Conservation (phyloP, 2,113 vertebrate genomes). For the Xiphorhynchus elegans region DNA sequence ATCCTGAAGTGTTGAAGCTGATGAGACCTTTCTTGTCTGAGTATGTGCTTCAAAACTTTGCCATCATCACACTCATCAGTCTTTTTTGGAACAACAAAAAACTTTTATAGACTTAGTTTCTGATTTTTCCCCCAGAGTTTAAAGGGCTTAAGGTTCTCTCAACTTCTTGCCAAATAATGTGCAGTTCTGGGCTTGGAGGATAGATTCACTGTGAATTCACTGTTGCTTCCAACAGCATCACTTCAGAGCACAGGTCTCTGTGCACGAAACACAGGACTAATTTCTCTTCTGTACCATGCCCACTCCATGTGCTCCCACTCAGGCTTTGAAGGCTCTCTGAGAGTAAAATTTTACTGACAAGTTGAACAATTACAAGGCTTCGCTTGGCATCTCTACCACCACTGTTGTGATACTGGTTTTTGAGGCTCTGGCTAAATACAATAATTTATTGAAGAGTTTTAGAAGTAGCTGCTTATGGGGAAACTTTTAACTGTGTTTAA, state of each 20-base stretch:
- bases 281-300: neutral
- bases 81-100: neutral
- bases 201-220: neutral
- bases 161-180: neutral
- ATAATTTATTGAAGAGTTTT: neutral
- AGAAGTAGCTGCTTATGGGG: neutral
- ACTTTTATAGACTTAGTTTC: neutral
- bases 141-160: neutral
- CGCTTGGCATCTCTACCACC: neutral
- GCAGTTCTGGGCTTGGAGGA: neutral
- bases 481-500: neutral
- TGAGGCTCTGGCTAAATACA: neutral
- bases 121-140: neutral
- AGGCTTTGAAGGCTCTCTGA: neutral
- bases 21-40: neutral
- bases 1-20: neutral
- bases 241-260: neutral
- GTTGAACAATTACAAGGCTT: neutral
- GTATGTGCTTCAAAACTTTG: neutral
- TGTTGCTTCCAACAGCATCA: neutral
- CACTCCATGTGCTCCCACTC: neutral
- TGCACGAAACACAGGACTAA: neutral
- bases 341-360: neutral
- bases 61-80: neutral
- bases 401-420: neutral